These are phyloP conservation scores for Grammomys surdaster DNA, from an alignment of 2,113 vertebrate species.

Conservation along the genomic window DNA sequence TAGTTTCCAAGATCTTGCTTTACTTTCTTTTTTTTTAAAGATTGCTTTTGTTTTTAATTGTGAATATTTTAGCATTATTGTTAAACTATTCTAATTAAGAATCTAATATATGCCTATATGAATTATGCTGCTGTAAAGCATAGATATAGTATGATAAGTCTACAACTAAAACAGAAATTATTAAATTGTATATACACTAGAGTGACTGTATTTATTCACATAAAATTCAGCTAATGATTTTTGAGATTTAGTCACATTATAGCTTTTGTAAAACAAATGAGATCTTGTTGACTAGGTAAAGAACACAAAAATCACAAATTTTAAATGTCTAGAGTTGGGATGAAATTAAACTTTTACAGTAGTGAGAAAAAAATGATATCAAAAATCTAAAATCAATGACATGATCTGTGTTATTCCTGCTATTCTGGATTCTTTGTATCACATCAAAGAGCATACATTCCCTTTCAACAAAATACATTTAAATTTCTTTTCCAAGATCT, in stretches of 20 bases:
- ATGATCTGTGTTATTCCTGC: background rate
- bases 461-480: conserved; percentile 18
- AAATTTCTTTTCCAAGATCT: conserved; percentile 18
- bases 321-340: conserved; percentile 38
- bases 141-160: conserved; percentile 43
- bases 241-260: conserved; percentile 48
- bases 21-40: background rate
- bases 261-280: conserved; percentile 63
- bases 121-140: conserved; percentile 70
- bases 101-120: conserved; percentile 68
- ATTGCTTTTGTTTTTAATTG: conserved; percentile 60
- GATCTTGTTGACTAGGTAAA: conserved; percentile 68
- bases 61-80: conserved; percentile 24
- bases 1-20: background rate
- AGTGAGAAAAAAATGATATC: conserved; percentile 38
- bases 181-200: conserved; percentile 46
- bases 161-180: conserved; percentile 68
- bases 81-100: conserved; percentile 43
- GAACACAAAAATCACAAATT: conserved; percentile 36
- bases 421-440: background rate
- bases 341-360: conserved; percentile 51
- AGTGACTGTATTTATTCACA: conserved; percentile 42
- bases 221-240: conserved; percentile 48
- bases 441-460: background rate
- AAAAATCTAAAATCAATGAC: conserved; percentile 46